phyloP scores from a whole-genome alignment of 2,113 vertebrate species.

The Lepidothrix coronata region DNA sequence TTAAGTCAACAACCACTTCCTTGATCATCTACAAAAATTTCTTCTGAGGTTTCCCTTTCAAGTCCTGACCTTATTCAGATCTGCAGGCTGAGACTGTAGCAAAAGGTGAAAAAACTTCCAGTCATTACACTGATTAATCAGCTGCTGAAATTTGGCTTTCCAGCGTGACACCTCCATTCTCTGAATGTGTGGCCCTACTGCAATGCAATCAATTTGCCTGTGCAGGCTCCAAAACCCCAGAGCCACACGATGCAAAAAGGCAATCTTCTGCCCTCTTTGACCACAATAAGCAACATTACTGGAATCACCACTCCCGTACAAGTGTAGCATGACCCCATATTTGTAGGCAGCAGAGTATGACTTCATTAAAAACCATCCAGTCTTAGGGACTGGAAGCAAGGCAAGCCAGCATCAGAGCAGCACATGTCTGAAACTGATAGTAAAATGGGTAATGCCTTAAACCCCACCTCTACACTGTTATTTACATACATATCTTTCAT shows the following conservation, averaged over 20 bases:
- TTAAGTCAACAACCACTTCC: conserved; percentile 13
- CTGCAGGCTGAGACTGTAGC: background rate
- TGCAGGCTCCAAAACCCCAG: conserved; percentile 16
- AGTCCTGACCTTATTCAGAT: background rate
- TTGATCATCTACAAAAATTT: background rate
- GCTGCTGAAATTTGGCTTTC: conserved; percentile 29
- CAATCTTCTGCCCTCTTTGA: conserved; percentile 46
- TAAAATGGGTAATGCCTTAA: conserved; percentile 41
- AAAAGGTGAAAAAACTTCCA: background rate
- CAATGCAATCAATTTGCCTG: conserved; percentile 1
- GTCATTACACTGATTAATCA: background rate
- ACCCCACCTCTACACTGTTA: conserved; percentile 21
- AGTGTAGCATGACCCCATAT: background rate
- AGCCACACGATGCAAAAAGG: conserved; percentile 25
- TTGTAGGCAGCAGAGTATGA: conserved; percentile 21
- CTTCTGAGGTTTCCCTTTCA: background rate
- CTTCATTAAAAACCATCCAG: conserved; percentile 30
- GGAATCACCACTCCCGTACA: background rate
- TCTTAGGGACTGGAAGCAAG: background rate
- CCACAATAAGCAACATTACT: conserved; percentile 6
- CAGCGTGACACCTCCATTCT: background rate
- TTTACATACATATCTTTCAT: conserved; percentile 59
- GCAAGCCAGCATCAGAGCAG: conserved; percentile 21
- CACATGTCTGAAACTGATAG: conserved; percentile 42
- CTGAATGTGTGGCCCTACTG: background rate